Percentiles rank a stretch among this genome's conserved stretches.
Conservation (phyloP, 2,113 vertebrate genomes). For the Origma solitaria region DNA sequence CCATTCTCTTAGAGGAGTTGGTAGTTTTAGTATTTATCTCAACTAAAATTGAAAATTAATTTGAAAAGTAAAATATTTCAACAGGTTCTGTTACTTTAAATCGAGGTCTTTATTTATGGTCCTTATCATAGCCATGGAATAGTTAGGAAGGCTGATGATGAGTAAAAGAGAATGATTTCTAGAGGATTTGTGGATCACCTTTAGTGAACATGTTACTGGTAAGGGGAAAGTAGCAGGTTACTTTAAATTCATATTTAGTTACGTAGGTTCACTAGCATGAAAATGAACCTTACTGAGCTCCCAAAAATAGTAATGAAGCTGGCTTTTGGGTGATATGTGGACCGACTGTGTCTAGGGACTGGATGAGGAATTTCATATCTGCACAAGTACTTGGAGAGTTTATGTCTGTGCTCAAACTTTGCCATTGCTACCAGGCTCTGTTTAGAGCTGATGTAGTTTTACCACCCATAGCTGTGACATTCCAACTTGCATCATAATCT, state of each 20-base stretch:
- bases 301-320: neutral
- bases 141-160: neutral
- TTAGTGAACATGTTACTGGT: neutral
- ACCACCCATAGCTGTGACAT: neutral
- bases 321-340: neutral
- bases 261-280: neutral
- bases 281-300: neutral
- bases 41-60: neutral
- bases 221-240: neutral
- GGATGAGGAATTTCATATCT: neutral
- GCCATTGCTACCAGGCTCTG: neutral
- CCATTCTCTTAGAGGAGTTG: neutral
- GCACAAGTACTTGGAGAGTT: neutral
- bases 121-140: neutral
- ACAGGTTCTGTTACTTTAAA: neutral
- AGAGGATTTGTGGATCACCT: neutral
- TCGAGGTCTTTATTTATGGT: neutral
- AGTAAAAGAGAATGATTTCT: neutral
- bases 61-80: neutral
- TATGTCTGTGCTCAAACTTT: neutral
- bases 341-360: neutral
- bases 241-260: neutral
- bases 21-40: neutral
- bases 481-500: neutral
- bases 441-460: neutral